A percentile compares a stretch with the other conserved stretches of the same genome.
These are phyloP conservation scores for Heterodera filipjevi DNA, from an alignment of 2,888 invertebrate species.

Conservation along the genomic window DNA sequence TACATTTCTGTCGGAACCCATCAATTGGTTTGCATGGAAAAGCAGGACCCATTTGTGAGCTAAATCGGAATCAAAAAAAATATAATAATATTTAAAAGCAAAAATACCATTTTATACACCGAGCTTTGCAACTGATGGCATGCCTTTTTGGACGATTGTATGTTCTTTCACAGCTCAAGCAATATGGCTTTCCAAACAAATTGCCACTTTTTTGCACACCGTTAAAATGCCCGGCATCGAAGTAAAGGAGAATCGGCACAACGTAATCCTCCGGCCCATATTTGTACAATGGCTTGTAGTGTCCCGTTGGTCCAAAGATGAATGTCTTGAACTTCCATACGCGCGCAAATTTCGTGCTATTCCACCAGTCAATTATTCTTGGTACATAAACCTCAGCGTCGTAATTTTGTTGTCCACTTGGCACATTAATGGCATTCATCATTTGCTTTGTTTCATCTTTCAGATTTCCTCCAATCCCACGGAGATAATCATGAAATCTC, in stretches of 20 bases:
- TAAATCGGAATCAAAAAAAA: too few species aligned
- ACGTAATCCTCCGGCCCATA: constrained; percentile 4
- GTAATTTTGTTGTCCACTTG: background rate
- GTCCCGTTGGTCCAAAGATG: background rate
- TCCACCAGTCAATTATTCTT: constrained; percentile 5
- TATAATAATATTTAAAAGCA: too few species aligned
- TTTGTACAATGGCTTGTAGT: constrained; percentile 9
- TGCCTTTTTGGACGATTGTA: constrained; percentile 6
- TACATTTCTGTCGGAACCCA: background rate
- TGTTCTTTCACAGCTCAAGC: constrained; percentile 11
- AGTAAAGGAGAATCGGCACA: constrained; percentile 10
- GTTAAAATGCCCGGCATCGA: background rate
- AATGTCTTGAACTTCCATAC: background rate
- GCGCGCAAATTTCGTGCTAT: background rate
- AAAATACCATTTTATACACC: constrained; percentile 17
- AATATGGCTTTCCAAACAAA: constrained; percentile 3
- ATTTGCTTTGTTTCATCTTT: background rate
- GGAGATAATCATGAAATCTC: background rate
- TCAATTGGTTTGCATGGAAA: background rate
- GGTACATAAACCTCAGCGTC: background rate
- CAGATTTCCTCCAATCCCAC: background rate
- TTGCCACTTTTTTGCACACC: constrained; percentile 8
- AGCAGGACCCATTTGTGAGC: background rate
- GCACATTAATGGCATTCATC: background rate
- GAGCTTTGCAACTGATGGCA: background rate